phyloP scores from a whole-genome alignment of 2,113 vertebrate species.

The Castor canadensis region DNA sequence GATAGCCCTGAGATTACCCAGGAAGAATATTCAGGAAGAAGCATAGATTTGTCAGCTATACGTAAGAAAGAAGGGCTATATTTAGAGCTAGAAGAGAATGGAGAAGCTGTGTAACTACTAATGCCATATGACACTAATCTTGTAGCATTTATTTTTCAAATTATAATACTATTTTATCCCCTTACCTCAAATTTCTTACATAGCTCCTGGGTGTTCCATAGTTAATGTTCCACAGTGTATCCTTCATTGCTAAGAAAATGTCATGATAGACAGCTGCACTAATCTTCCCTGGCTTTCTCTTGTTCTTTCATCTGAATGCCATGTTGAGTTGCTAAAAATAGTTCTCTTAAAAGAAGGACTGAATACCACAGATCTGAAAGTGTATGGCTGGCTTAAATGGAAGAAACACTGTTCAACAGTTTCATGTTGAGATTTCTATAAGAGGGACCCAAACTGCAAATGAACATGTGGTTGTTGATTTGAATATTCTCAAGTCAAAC shows the following conservation, averaged over 20 bases:
- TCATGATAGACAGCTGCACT: not conserved
- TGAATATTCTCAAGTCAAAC: not conserved
- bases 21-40: not conserved
- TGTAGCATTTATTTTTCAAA: not conserved
- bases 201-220: not conserved
- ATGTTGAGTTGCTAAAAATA: not conserved
- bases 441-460: not conserved
- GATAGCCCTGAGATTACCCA: not conserved
- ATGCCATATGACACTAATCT: not conserved
- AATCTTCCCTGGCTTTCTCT: not conserved
- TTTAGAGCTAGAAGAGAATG: not conserved
- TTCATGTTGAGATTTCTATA: not conserved
- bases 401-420: not conserved
- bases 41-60: not conserved
- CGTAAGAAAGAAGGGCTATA: fast-evolving
- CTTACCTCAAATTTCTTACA: not conserved
- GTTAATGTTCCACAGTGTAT: not conserved
- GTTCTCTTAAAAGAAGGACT: not conserved
- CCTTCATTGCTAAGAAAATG: not conserved
- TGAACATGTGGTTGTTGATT: not conserved
- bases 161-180: not conserved
- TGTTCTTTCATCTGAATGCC: not conserved
- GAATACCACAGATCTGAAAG: not conserved
- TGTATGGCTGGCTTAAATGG: not conserved
- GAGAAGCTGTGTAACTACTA: not conserved